Evolutionary conservation across 2,888 invertebrate genomes (phyloP), one percentile per base, ranked within the genome.

Genomic region (Brachyopa scutellaris): DNA sequence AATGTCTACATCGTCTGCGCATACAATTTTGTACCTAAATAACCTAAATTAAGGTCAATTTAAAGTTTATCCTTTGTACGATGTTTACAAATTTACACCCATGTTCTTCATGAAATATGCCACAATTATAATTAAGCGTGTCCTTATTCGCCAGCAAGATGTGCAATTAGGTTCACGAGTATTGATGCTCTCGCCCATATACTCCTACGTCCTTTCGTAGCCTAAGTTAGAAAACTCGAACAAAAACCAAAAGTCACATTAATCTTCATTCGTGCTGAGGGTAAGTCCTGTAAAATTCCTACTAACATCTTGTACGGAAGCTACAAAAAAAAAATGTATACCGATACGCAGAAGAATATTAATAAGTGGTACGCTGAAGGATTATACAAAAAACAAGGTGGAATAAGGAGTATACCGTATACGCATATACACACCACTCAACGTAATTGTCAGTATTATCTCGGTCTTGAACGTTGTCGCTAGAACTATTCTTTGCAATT

Each of bases 361-460:
- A 26, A 26, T 26, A 67, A 45, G 33, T n/a, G 55, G 55, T 11
- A 42, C 26, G 4, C 26, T 5, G 26, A 26, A 26, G 26, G 26
- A 6, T 26, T 6, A 26, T 26, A 5, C 6, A 26, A 26, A 26
- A 26, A 26, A 6, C 26, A 26, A 29, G 42, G 8, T 29, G 26
- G 26, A 59, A n/a, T n/a, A 42, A 42, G 8, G 8, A 13, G 36
- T 11, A n/a, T n/a, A 36, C 4, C 36, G 3, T 15, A n/a, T 9
- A 40, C 26, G 42, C n/a, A n/a, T n/a, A n/a, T n/a, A n/a, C n/a
- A 45, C 36, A 23, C 57, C 69, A 69, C 59, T 70, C 49, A 59
- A 29, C 26, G 38, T 59, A 59, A 70, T 59, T 70, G 70, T 38
- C 21, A 29, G 38, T 31, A 59, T 70, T 59, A 70, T 59, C 45